phyloP scores from a whole-genome alignment of 2,113 vertebrate genomes.

The Charina bottae region DNA sequence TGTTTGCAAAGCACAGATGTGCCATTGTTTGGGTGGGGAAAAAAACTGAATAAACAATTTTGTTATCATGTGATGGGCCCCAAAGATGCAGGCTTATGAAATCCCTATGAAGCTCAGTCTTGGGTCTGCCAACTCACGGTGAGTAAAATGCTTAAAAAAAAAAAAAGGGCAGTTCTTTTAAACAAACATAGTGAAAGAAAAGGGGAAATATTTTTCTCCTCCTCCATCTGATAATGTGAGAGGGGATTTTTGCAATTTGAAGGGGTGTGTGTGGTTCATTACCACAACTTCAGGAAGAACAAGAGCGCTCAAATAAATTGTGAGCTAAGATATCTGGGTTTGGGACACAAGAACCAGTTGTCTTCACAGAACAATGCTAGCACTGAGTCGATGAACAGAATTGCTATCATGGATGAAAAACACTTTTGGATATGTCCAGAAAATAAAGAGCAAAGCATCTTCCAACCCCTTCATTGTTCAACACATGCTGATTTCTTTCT shows the following conservation, averaged over 20 bases:
- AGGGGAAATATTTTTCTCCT: background rate
- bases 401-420: background rate
- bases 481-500: background rate
- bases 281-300: background rate
- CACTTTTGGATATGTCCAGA: slow-evolving; percentile 13
- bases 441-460: slow-evolving; percentile 26
- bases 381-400: background rate
- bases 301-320: background rate
- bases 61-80: slow-evolving; percentile 30
- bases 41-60: slow-evolving; percentile 33
- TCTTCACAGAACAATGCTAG: slow-evolving; percentile 4
- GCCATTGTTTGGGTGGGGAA: slow-evolving; percentile 6
- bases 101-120: background rate
- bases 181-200: background rate
- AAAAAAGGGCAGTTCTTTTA: background rate
- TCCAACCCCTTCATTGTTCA: slow-evolving; percentile 7
- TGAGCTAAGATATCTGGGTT: rapidly evolving
- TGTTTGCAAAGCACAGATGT: slow-evolving; percentile 33
- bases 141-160: background rate
- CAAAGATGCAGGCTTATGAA: slow-evolving; percentile 6
- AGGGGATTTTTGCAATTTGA: background rate
- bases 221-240: background rate
- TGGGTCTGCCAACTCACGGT: background rate
- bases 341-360: background rate
- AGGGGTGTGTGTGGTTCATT: too few relatives aligned